Evolutionary conservation across 2,113 vertebrate species (phyloP).

Genomic region (Aramus guarauna): DNA sequence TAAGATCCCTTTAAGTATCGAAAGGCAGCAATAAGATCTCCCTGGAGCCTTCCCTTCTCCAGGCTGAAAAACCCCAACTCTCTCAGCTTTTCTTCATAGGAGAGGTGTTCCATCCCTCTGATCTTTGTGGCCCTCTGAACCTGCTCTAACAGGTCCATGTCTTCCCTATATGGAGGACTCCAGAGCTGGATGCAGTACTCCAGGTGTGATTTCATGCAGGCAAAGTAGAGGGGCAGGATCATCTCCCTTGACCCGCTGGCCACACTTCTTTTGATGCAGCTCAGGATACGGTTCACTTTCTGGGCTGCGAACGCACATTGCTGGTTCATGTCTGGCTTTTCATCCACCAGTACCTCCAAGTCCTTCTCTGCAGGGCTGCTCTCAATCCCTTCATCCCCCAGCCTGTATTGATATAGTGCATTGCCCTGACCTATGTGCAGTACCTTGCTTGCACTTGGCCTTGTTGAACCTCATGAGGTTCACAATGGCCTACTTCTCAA

Average conservation of each 20-base stretch:
- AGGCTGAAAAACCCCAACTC: background rate
- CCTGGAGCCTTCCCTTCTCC: accelerated
- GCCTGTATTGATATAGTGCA: too few species aligned
- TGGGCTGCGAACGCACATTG: background rate
- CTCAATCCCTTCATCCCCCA: background rate
- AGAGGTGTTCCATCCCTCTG: background rate
- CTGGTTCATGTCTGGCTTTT: background rate
- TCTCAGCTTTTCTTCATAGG: background rate
- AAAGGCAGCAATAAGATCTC: background rate
- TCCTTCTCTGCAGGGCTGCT: background rate
- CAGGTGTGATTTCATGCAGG: background rate
- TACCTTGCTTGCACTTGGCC: background rate
- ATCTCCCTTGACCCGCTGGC: background rate
- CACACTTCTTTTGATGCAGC: too few species aligned
- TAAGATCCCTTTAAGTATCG: background rate
- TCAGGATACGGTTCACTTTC: background rate
- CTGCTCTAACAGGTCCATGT: background rate
- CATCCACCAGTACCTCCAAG: background rate
- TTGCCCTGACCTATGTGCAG: background rate
- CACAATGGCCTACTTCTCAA: background rate
- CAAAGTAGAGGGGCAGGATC: background rate
- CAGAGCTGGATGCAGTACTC: background rate
- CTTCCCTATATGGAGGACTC: background rate
- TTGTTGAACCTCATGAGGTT: background rate
- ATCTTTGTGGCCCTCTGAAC: background rate